Conservation (phyloP, 1,140 invertebrate species). For the Apis cerana region DNA sequence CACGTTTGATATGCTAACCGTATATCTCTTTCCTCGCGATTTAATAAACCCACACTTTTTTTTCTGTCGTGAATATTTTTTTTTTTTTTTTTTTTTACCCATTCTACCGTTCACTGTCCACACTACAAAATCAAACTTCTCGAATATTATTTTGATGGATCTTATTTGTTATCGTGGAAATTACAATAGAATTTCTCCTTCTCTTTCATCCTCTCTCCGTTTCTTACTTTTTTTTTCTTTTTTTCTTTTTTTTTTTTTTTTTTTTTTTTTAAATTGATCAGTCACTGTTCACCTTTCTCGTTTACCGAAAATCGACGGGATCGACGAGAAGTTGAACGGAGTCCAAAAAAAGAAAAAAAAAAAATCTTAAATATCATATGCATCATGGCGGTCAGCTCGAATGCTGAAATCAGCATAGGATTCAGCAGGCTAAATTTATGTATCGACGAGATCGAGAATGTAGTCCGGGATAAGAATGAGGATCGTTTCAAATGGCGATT, state of each 20-base stretch:
- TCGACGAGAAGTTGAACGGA: background rate
- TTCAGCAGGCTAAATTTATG: conserved; percentile 15
- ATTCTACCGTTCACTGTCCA: background rate
- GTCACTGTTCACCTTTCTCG: background rate
- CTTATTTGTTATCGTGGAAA: conserved; percentile 2
- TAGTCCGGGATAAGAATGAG: no score
- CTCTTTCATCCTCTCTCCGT: background rate
- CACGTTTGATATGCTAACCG: conserved; percentile 51
- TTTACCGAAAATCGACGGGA: background rate
- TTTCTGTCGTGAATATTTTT: background rate
- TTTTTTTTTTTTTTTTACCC: background rate
- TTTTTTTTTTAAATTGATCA: background rate
- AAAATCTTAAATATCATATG: conserved; percentile 19
- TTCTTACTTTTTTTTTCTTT: background rate
- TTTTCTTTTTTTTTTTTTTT: background rate
- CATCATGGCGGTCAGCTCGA: conserved; percentile 11
- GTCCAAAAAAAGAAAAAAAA: no score
- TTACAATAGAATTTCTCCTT: conserved; percentile 3
- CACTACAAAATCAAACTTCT: conserved; percentile 16
- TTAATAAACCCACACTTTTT: background rate
- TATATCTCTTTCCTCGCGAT: conserved; percentile 1
- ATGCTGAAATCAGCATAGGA: background rate
- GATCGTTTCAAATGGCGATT: background rate
- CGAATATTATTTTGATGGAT: background rate
- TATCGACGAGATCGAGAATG: background rate